These are phyloP conservation scores for Acrocephalus scirpaceus DNA, from an alignment of 2,797 vertebrate genomes.

Conservation along the genomic window DNA sequence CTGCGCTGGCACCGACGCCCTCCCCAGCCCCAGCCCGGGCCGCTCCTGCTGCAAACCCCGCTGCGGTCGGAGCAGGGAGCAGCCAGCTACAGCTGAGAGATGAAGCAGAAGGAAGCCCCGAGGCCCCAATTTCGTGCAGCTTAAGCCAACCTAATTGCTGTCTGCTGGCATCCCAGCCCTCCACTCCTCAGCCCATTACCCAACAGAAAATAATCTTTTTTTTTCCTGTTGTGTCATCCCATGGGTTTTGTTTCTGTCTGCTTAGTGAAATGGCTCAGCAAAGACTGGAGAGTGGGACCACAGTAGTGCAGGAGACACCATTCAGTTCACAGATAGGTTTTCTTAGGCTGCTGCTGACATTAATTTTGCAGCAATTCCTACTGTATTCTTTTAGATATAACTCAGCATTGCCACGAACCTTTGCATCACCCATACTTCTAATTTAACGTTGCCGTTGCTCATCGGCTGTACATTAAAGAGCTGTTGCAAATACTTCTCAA, in stretches of 20 bases:
- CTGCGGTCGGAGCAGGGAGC: rapidly evolving
- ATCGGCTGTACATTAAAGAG: not conserved
- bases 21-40: not conserved
- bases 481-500: not conserved
- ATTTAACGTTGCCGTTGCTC: not conserved
- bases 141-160: not conserved
- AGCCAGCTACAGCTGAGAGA: not conserved
- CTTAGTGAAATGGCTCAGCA: not conserved
- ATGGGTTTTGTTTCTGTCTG: not conserved
- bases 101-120: not conserved
- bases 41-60: not conserved
- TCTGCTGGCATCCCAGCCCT: not conserved
- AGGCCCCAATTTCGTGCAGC: not conserved
- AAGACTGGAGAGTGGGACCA: not conserved
- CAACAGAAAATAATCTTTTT: not conserved
- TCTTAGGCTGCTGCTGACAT: not conserved
- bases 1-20: not conserved
- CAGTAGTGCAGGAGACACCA: not conserved
- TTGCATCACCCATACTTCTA: not conserved
- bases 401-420: not conserved
- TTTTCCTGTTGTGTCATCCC: not conserved
- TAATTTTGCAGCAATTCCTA: not conserved
- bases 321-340: not conserved
- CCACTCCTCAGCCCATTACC: not conserved
- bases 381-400: not conserved